phyloP scores from a whole-genome alignment of 2,888 invertebrate genomes.

The Temnothorax unifasciatus region DNA sequence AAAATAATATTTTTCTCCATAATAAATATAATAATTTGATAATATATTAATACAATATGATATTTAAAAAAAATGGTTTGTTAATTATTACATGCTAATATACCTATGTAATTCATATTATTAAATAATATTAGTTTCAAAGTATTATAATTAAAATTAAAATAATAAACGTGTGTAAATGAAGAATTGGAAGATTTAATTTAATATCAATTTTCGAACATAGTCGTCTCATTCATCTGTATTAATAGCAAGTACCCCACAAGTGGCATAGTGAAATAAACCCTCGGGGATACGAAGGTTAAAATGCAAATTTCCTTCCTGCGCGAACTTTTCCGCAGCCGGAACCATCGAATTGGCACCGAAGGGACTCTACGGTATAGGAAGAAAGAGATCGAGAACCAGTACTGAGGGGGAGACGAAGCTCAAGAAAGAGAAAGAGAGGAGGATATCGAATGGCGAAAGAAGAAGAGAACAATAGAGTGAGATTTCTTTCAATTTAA shows the following conservation, averaged over 20 bases:
- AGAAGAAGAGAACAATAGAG: constrained; percentile 41
- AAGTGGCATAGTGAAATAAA: constrained; percentile 26
- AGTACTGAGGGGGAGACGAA: neutral
- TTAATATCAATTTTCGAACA: constrained; percentile 8
- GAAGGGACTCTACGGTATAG: constrained; percentile 59
- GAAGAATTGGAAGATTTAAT: neutral
- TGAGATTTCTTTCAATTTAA: constrained; percentile 83
- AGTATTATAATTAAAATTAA: neutral
- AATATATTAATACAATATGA: neutral
- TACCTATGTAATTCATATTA: neutral
- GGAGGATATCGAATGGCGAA: neutral
- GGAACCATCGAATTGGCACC: constrained; percentile 66
- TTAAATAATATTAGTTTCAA: neutral
- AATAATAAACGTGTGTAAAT: neutral
- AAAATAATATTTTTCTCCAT: neutral
- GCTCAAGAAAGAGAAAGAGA: neutral
- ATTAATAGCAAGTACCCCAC: constrained; percentile 26
- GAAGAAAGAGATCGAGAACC: constrained; percentile 30
- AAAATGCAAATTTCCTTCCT: constrained; percentile 76
- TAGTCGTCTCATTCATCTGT: neutral
- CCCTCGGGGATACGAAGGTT: constrained; percentile 57
- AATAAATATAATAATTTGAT: neutral
- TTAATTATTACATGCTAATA: neutral
- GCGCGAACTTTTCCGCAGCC: constrained; percentile 71
- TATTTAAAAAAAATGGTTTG: neutral